Evolutionary conservation across 1,140 invertebrate species (phyloP), one percentile per base, ranked within the genome.

Genomic region (Microvelia longipes): DNA sequence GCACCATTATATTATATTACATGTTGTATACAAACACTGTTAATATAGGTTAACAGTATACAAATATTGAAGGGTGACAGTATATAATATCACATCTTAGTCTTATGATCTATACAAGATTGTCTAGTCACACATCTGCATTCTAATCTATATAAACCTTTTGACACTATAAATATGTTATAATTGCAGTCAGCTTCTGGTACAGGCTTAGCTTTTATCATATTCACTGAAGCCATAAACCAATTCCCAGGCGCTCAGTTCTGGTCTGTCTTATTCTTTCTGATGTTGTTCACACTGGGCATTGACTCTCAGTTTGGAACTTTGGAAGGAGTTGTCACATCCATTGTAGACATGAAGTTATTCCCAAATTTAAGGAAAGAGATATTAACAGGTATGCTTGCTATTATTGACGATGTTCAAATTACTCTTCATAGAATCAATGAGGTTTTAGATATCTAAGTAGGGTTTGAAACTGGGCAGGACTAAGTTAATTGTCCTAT

Each of bases 231-330:
- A 80, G 94, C 94, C 0, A 96, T 97, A 73, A 94, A 96, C 80
- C 93, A 97, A 80, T 96, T 97, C 80, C 93, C 93, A 0, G 91
- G 91, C 1, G 91, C 93, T 2, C 94, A 94, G 74, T 87, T 98
- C 75, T 98, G 94, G 94, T 90, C 93, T 0, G 85, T 96, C 0
- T 81, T 97, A 0, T 97, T 97, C 81, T 97, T 98, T 79, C 81
- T 96, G 11, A 98, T 98, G 95, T 84, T 98, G 2, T 93, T 97
- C 76, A 96, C 93, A 0, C 81, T 98, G 19, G 94, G 94, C 2
- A 94, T 98, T 26, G 94, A 96, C 78, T 96, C 93, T 0, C 94
- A 97, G 76, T 97, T 98, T 77, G 94, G 94, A 0, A 96, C 93
- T 0, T 79, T 97, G 1, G 94, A 97, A 80, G 95, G 95, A 25